A percentile compares a stretch with the other conserved stretches of the same genome.
phyloP scores from a whole-genome alignment of 2,113 vertebrate species.

The Orycteropus afer region DNA sequence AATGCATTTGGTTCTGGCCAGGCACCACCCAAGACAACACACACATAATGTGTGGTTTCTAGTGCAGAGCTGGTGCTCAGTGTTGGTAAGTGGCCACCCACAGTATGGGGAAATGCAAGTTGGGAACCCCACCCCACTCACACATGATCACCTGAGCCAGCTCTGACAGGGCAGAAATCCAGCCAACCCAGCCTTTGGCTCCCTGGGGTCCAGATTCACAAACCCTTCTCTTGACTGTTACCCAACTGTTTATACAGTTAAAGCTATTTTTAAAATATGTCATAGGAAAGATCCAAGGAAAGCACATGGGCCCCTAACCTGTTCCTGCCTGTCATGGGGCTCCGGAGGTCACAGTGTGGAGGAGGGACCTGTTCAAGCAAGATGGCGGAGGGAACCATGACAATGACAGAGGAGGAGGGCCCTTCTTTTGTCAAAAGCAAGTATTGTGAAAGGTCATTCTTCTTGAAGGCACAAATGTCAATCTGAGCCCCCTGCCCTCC shows the following conservation, averaged over 20 bases:
- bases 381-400: too few relatives aligned
- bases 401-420: not conserved
- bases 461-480: not conserved
- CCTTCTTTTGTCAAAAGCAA: not conserved
- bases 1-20: not conserved
- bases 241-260: not conserved
- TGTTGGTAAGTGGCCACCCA: not conserved
- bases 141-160: fast-evolving
- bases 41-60: fast-evolving
- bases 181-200: not conserved
- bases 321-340: not conserved
- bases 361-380: not conserved
- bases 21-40: not conserved
- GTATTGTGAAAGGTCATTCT: not conserved
- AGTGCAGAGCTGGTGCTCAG: not conserved
- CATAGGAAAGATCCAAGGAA: not conserved
- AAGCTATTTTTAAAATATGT: not conserved
- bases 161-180: too few relatives aligned
- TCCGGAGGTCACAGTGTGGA: not conserved
- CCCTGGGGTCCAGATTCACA: not conserved
- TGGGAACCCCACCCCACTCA: not conserved
- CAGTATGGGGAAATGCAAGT: not conserved
- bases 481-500: not conserved
- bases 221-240: not conserved
- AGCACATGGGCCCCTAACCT: not conserved